Evolutionary conservation across 2,797 vertebrate species (phyloP).

Genomic region (Babyrousa celebensis): DNA sequence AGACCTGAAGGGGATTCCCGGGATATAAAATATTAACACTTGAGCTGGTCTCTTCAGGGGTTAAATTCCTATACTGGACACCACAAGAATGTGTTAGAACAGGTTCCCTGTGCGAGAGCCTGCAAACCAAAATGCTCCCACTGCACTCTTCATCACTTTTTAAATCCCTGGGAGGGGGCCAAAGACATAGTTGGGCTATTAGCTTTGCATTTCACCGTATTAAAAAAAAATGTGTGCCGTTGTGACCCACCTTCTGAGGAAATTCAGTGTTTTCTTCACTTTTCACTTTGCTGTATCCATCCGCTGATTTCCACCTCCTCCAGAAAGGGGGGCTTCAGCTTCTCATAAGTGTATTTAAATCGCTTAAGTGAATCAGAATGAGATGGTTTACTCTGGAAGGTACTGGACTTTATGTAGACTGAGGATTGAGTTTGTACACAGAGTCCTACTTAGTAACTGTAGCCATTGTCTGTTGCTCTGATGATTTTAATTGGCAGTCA

Average conservation of each 20-base stretch:
- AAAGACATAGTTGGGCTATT: not conserved
- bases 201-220: not conserved
- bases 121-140: constrained; percentile 47
- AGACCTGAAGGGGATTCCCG: constrained; percentile 74
- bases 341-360: not conserved
- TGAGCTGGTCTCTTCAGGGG: constrained; percentile 59
- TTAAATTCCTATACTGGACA: constrained; percentile 88
- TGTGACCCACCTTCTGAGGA: constrained; percentile 58
- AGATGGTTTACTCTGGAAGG: constrained; percentile 64
- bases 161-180: not conserved
- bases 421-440: constrained; percentile 73
- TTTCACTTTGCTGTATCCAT: not conserved
- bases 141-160: constrained; percentile 43
- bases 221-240: not conserved
- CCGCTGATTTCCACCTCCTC: not conserved
- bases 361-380: constrained; percentile 52
- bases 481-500: constrained; percentile 77
- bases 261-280: not conserved
- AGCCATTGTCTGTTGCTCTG: constrained; percentile 74
- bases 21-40: constrained; percentile 59
- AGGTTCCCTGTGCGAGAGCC: constrained; percentile 82
- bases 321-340: not conserved
- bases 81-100: constrained; percentile 89
- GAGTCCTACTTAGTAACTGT: constrained; percentile 76
- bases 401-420: constrained; percentile 44